phyloP scores from a whole-genome alignment of 2,797 vertebrate genomes.

The Alfaro cultratus region DNA sequence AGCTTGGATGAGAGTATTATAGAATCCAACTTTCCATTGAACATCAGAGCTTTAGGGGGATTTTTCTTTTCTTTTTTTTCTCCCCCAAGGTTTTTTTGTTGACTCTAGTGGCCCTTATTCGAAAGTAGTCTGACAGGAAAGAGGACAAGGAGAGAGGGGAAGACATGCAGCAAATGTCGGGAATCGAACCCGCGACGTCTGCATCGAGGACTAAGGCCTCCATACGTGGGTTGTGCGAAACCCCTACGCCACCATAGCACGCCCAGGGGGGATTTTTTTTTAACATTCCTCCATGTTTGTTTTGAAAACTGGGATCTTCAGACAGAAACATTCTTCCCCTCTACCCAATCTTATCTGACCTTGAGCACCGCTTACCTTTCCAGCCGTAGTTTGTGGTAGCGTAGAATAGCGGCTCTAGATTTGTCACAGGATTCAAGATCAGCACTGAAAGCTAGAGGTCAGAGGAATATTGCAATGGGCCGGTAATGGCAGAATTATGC shows the following conservation, averaged over 20 bases:
- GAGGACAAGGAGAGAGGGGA: no score
- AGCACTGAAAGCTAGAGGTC: conserved; percentile 81
- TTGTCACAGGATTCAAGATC: conserved; percentile 77
- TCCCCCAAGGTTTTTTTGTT: no score
- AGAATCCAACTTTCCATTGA: not conserved
- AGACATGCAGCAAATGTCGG: no score
- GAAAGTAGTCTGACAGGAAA: no score
- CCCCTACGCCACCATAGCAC: no score
- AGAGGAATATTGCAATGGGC: conserved; percentile 80
- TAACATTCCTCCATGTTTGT: conserved; percentile 13
- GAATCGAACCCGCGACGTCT: no score
- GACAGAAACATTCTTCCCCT: not conserved
- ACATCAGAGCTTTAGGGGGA: not conserved
- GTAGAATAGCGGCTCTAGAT: conserved; percentile 54
- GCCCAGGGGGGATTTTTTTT: not conserved
- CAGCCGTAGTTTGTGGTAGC: conserved; percentile 33
- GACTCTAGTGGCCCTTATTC: no score
- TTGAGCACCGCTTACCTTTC: conserved; percentile 62
- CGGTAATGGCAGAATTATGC: conserved; percentile 83
- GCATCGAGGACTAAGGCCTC: no score
- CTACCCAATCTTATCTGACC: conserved; percentile 46
- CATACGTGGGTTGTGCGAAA: no score
- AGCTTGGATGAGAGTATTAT: not conserved
- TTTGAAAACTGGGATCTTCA: conserved; percentile 34
- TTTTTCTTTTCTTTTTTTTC: conserved; percentile 14